Evolutionary conservation across 2,113 vertebrate genomes (phyloP).

Genomic region (Trichomycterus rosablanca): DNA sequence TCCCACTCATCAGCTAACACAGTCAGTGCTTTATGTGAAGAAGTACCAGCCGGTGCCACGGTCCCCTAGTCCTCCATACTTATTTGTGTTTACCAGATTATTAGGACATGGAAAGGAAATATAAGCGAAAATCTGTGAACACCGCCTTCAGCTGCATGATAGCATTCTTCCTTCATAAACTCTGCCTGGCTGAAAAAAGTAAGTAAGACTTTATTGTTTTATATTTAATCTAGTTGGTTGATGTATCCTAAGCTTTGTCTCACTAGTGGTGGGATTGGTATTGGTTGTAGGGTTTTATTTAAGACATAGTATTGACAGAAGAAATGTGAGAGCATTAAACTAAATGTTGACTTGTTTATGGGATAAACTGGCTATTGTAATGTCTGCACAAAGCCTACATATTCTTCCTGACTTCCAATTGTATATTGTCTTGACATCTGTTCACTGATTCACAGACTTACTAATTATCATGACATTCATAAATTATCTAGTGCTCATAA

Average conservation of each 20-base stretch:
- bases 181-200: conserved; percentile 58
- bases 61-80: conserved; percentile 59
- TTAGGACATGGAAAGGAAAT: conserved; percentile 63
- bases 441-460: not conserved
- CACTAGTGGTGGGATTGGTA: not conserved
- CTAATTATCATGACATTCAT: not conserved
- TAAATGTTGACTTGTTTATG: too few species aligned
- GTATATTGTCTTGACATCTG: not conserved
- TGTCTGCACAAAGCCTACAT: not conserved
- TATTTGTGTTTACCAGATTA: conserved; percentile 50
- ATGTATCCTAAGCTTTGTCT: not conserved
- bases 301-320: too few species aligned
- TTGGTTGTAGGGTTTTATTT: not conserved
- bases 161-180: conserved; percentile 40
- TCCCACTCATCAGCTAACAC: conserved; percentile 66
- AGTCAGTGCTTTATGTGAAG: conserved; percentile 66
- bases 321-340: too few species aligned
- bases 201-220: conserved; percentile 53
- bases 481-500: not conserved
- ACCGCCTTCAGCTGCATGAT: conserved; percentile 48
- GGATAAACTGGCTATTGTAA: not conserved
- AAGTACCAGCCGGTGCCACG: conserved; percentile 71
- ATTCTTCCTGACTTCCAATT: too few species aligned
- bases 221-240: not conserved
- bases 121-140: conserved; percentile 45